Evolutionary conservation across 2,797 vertebrate species (phyloP).

Genomic region (Spondyliosoma cantharus): DNA sequence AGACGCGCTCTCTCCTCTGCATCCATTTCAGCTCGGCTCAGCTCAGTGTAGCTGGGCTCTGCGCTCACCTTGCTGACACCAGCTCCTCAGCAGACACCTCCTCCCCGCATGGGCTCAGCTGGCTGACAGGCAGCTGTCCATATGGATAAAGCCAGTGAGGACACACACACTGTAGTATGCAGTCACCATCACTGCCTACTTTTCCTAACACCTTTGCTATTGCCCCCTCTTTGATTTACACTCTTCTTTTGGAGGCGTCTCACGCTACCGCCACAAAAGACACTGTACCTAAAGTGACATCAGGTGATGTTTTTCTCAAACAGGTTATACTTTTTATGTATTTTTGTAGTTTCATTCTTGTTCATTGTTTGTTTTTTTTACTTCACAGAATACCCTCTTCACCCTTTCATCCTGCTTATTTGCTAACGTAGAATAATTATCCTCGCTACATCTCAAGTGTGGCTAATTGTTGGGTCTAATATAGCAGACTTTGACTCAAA

Average conservation of each 20-base stretch:
- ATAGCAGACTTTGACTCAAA: slow-evolving; percentile 52
- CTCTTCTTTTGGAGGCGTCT: slow-evolving; percentile 34
- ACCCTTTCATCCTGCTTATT: slow-evolving; percentile 17
- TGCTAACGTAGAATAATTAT: slow-evolving; percentile 17
- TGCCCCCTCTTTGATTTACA: slow-evolving; percentile 44
- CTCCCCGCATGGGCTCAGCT: slow-evolving; percentile 76
- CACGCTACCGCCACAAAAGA: slow-evolving; percentile 11
- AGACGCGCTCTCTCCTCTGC: slow-evolving; percentile 64
- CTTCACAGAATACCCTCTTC: neutral
- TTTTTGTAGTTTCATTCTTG: neutral
- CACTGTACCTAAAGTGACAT: slow-evolving; percentile 22
- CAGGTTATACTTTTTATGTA: neutral
- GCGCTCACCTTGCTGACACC: slow-evolving; percentile 78
- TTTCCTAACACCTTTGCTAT: slow-evolving; percentile 62
- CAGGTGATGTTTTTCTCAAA: neutral
- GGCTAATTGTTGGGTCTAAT: slow-evolving; percentile 54
- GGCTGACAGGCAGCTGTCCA: slow-evolving; percentile 83
- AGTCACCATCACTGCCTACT: slow-evolving; percentile 62
- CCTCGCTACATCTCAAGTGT: slow-evolving; percentile 36
- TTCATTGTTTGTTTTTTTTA: neutral
- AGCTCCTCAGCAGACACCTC: slow-evolving; percentile 73
- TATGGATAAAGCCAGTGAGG: slow-evolving; percentile 65
- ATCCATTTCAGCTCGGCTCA: slow-evolving; percentile 74
- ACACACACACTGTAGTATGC: slow-evolving; percentile 69
- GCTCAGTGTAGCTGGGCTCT: slow-evolving; percentile 61